Conservation (phyloP, 35 echinoderm and acorn worm genomes). For the Heliocidaris tuberculata region DNA sequence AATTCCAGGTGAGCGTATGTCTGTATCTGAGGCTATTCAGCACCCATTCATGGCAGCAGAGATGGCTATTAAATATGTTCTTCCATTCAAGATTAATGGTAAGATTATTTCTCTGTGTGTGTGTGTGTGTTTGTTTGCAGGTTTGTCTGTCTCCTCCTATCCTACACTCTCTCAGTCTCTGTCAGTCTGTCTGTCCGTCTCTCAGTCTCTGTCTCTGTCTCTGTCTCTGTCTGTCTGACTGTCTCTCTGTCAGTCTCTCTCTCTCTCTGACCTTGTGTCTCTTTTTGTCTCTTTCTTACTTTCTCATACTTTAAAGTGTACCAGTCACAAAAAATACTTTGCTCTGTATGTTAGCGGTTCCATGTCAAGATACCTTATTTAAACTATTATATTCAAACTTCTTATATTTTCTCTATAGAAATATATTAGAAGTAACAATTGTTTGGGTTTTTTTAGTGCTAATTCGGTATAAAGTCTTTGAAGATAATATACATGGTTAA, state of each 20-base stretch:
- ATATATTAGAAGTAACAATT: no score
- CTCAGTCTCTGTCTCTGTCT: not conserved
- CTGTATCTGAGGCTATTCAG: conserved; percentile 74
- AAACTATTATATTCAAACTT: no score
- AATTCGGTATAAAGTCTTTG: no score
- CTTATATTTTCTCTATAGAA: no score
- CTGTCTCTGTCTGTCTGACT: not conserved
- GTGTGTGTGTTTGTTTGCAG: not conserved
- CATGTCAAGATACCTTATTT: no score
- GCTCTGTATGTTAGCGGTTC: no score
- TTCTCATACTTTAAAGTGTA: no score
- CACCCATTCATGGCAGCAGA: conserved; percentile 86
- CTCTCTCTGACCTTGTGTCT: not conserved
- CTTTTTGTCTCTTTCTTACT: not conserved
- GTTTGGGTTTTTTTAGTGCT: no score
- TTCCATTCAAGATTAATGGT: conserved; percentile 58
- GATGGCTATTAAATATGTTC: conserved; percentile 58
- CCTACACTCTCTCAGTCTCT: not conserved
- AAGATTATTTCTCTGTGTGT: not conserved
- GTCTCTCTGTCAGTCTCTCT: not conserved
- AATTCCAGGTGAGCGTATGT: conserved; percentile 80
- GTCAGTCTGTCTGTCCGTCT: not conserved
- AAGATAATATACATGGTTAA: no score
- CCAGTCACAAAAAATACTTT: no score
- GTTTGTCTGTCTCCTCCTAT: not conserved